A percentile compares a stretch with the other conserved stretches of the same genome.
Evolutionary conservation across 2,888 invertebrate genomes (phyloP).

Genomic region (Cephus nigrinus): DNA sequence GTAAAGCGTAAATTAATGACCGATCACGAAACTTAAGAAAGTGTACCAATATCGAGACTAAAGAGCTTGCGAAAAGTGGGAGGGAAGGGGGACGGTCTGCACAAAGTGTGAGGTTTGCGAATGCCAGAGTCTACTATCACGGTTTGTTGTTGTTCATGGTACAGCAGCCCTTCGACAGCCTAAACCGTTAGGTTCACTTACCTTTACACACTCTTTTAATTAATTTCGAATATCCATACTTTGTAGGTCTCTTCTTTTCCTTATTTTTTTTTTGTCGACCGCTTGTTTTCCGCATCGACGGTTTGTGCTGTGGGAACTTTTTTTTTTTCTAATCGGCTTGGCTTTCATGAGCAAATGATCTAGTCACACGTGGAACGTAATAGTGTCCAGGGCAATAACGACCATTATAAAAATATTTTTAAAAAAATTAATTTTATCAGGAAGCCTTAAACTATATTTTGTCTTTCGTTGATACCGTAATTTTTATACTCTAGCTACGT

Average conservation of each 20-base stretch:
- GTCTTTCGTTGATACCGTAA: no score
- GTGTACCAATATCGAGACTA: conserved; percentile 9
- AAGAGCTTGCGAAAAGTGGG: conserved; percentile 24
- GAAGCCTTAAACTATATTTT: no score
- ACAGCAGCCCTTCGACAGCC: conserved; percentile 59
- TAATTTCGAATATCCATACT: neutral
- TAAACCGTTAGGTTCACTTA: conserved; percentile 53
- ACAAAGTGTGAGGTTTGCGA: conserved; percentile 27
- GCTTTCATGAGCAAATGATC: neutral
- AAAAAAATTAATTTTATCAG: no score
- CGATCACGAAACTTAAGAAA: conserved; percentile 5
- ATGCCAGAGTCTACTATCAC: conserved; percentile 28
- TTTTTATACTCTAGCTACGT: no score
- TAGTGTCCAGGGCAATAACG: no score
- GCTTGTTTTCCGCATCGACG: neutral
- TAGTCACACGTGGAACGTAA: neutral
- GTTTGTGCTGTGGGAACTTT: neutral
- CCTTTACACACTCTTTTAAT: no score
- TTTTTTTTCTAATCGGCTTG: neutral
- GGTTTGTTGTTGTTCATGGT: conserved; percentile 53
- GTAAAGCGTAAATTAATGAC: neutral
- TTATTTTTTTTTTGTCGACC: neutral
- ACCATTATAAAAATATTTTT: no score
- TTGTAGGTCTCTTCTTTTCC: neutral
- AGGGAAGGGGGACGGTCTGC: conserved; percentile 11